Evolutionary conservation across 92 coral and sea anemone species (phyloP).

Genomic region (Epizoanthus ramosus): DNA sequence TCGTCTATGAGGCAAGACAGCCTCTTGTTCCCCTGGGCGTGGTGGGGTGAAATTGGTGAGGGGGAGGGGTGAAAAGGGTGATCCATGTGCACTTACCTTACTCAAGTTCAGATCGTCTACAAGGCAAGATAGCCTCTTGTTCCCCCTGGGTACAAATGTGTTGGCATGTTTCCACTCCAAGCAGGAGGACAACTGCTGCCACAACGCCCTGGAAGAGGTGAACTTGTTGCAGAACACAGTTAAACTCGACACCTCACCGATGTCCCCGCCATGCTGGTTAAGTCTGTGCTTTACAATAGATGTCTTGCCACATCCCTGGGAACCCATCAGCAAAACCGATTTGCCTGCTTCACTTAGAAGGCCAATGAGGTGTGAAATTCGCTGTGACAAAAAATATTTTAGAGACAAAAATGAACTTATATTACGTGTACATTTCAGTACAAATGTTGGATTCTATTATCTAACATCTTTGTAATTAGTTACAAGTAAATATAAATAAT

Average conservation of each 20-base stretch:
- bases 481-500: too few species aligned
- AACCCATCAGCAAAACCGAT: constrained; percentile 96
- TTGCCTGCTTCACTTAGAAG: constrained; percentile 92
- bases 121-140: constrained; percentile 86
- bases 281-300: constrained; percentile 91
- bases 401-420: neutral
- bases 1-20: constrained; percentile 92
- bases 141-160: constrained; percentile 94
- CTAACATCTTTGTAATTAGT: neutral
- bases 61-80: neutral
- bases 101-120: constrained; percentile 95
- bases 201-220: constrained; percentile 84
- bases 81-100: constrained; percentile 66
- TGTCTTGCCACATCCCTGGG: constrained; percentile 97
- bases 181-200: constrained; percentile 85
- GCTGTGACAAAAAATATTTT: constrained; percentile 56
- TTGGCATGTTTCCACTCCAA: constrained; percentile 99
- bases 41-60: too few species aligned
- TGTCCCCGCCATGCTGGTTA: constrained; percentile 94
- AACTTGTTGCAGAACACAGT: constrained; percentile 96
- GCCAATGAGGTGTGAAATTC: constrained; percentile 94
- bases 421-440: neutral
- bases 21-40: constrained; percentile 87
- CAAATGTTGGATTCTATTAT: neutral
- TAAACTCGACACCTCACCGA: constrained; percentile 83